These are phyloP conservation scores for Clistopyga incitator DNA, from an alignment of 2,888 invertebrate genomes.

Conservation along the genomic window DNA sequence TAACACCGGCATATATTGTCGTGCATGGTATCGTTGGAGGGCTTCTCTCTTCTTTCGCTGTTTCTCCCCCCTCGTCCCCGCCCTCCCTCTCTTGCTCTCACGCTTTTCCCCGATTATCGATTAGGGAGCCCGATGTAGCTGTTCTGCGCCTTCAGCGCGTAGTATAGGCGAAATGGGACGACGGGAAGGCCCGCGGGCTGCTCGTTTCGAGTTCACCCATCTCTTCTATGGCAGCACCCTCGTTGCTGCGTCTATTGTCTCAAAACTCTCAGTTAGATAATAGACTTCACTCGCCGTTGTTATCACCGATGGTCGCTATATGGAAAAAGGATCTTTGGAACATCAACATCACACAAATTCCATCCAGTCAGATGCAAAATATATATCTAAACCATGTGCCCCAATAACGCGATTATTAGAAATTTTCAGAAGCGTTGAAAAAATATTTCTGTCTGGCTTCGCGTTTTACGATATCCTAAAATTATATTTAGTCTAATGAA, in stretches of 20 bases:
- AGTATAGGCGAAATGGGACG: slow-evolving; percentile 64
- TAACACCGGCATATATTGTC: slow-evolving; percentile 62
- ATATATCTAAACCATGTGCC: too few species aligned
- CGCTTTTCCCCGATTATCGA: slow-evolving; percentile 57
- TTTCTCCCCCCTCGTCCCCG: slow-evolving; percentile 40
- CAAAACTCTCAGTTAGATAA: slow-evolving; percentile 63
- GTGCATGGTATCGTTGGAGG: slow-evolving; percentile 52
- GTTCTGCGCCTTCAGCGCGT: slow-evolving; percentile 53
- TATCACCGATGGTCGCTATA: slow-evolving; percentile 46
- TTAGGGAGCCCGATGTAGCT: slow-evolving; percentile 63
- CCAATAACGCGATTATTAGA: background rate
- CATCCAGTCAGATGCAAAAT: background rate
- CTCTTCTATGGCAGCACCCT: slow-evolving; percentile 47
- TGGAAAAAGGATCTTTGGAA: slow-evolving; percentile 40
- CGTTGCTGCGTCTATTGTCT: slow-evolving; percentile 56
- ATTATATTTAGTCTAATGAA: too few species aligned
- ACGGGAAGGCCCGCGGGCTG: slow-evolving; percentile 64
- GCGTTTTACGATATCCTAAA: too few species aligned
- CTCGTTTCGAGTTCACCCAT: slow-evolving; percentile 61
- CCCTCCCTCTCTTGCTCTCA: slow-evolving; percentile 45
- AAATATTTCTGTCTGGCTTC: too few species aligned
- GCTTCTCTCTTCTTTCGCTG: slow-evolving; percentile 45
- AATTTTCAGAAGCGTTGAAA: background rate
- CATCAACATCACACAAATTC: slow-evolving; percentile 12
- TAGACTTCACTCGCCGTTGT: slow-evolving; percentile 59